phyloP scores from a whole-genome alignment of 92 coral and sea anemone genomes.

The Virgularia gustaviana region DNA sequence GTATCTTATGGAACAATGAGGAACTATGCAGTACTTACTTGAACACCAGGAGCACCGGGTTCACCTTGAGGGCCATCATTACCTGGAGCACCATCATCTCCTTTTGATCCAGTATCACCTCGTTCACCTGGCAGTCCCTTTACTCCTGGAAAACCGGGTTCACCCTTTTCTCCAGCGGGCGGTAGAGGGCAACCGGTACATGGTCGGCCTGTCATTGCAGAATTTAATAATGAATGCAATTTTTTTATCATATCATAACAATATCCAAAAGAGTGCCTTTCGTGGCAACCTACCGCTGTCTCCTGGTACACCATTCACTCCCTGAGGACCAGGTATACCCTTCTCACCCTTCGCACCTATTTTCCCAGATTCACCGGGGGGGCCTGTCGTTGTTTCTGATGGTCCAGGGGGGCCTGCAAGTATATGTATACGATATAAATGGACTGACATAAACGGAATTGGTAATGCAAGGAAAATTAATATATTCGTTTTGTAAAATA shows the following conservation, averaged over 20 bases:
- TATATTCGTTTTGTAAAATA: no score
- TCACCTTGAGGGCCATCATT: constrained; percentile 39
- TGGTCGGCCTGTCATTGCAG: constrained; percentile 26
- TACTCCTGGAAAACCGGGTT: constrained; percentile 19
- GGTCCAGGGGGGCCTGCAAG: constrained; percentile 56
- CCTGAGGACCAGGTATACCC: constrained; percentile 48
- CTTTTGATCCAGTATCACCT: constrained; percentile 49
- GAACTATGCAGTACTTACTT: no score
- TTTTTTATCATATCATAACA: no score
- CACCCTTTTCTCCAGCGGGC: constrained; percentile 47
- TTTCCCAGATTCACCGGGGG: constrained; percentile 28
- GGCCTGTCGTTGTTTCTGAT: constrained; percentile 37
- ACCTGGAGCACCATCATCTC: constrained; percentile 46
- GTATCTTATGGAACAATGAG: no score
- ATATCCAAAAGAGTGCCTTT: not conserved
- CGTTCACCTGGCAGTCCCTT: constrained; percentile 27
- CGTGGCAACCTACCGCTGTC: constrained; percentile 26
- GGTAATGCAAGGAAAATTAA: no score
- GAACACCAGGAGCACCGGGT: constrained; percentile 49
- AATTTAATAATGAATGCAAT: no score
- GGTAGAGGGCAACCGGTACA: constrained; percentile 30
- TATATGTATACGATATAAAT: no score
- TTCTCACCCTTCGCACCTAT: constrained; percentile 36
- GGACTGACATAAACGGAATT: no score
- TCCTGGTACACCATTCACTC: constrained; percentile 51